Evolutionary conservation across 2,888 invertebrate genomes (phyloP), one percentile per base, ranked within the genome.

Genomic region (Elaeidobius kamerunicus): DNA sequence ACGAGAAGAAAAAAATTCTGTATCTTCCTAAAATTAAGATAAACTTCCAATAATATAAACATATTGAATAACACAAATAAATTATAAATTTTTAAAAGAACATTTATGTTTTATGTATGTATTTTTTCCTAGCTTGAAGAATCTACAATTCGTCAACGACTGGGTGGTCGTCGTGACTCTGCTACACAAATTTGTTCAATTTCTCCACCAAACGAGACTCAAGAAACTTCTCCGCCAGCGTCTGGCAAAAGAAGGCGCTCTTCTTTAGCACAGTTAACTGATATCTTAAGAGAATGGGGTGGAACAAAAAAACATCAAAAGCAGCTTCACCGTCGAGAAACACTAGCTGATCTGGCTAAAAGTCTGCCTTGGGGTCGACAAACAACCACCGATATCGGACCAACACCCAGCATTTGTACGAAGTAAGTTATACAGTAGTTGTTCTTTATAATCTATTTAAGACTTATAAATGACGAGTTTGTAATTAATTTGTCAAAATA

Each of bases 171-270:
- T 53, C 78, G 92, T 58, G 92, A 93, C 73, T 92, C 92, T 1
- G 88, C 91, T n/a, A 90, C 92, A 1, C 93, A 93, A 75, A 92
- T 93, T 61, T 84, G 86, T 65, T 82, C 84, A 70, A 80, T 88
- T 36, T 90, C 91, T 18, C 91, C 92, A 44, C 91, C 91, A 51
- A 80, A 80, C 54, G 83, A 83, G 69, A 75, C 76, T 3, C 88
- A 88, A 66, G 84, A 86, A 63, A 79, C 82, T 34, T 87, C 88
- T 59, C 85, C 84, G 28, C 79, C 83, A 57, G 79, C 67, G 23
- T 55, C 67, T 75, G 83, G 83, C 17, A 82, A 91, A 34, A 48
- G 58, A 18, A 36, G 58, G 14, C 53, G 58, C 14, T 58, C 58
- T 59, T 91, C 91, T 2, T 74, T 93, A 55, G 92, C 93, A 12